These are phyloP conservation scores for Potorous gilbertii DNA, from an alignment of 2,797 vertebrate species.

Conservation along the genomic window DNA sequence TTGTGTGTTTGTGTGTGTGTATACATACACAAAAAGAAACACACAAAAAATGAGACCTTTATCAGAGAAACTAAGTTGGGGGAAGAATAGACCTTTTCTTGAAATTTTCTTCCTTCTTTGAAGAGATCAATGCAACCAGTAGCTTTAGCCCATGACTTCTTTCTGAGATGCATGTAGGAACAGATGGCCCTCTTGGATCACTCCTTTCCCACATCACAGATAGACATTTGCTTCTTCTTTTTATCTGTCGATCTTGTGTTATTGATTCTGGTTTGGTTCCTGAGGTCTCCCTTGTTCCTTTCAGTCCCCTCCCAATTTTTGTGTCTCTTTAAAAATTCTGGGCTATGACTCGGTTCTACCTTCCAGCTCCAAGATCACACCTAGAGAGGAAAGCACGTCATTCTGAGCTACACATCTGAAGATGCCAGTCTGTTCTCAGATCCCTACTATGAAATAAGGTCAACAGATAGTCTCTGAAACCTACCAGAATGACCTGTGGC, in stretches of 20 bases:
- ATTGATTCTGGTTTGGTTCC: neutral
- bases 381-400: neutral
- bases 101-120: neutral
- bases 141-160: neutral
- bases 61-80: neutral
- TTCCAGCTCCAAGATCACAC: neutral
- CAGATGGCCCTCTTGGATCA: neutral
- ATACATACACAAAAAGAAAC: neutral
- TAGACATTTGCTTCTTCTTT: neutral
- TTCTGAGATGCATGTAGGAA: neutral
- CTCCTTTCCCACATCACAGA: neutral
- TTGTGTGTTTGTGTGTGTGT: too few species aligned
- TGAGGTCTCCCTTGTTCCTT: slow-evolving; percentile 3
- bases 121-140: neutral
- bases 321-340: neutral
- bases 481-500: neutral
- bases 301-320: neutral
- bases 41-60: neutral
- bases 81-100: neutral
- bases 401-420: slow-evolving; percentile 23
- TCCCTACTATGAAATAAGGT: neutral
- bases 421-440: neutral
- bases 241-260: neutral
- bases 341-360: slow-evolving; percentile 4
- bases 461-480: neutral